Conservation (phyloP, 2,888 invertebrate genomes). For the Artemia sinica region DNA sequence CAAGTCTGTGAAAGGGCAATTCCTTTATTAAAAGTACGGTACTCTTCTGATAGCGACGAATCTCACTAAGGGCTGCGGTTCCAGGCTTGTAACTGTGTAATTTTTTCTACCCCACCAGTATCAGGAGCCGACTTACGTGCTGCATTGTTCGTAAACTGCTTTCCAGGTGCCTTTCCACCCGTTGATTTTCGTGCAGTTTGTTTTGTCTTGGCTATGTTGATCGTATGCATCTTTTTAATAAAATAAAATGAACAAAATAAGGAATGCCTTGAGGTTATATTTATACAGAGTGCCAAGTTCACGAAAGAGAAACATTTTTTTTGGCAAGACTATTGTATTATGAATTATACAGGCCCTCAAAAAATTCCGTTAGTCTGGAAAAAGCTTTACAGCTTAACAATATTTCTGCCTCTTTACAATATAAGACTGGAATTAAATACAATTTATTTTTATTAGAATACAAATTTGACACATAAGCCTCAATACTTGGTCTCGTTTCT, state of each 20-base stretch:
- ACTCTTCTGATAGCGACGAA: constrained; percentile 37
- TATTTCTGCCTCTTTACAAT: constrained; percentile 3
- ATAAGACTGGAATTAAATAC: constrained; percentile 33
- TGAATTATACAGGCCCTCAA: too few species aligned
- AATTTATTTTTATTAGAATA: too few species aligned
- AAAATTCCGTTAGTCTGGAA: too few species aligned
- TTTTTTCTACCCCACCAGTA: constrained; percentile 37
- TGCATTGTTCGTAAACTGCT: constrained; percentile 81
- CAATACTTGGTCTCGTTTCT: too few species aligned
- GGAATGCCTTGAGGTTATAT: too few species aligned
- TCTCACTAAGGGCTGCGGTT: constrained; percentile 37
- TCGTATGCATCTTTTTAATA: neutral
- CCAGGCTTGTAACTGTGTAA: constrained; percentile 37
- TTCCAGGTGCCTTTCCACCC: constrained; percentile 89
- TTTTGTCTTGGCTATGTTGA: constrained; percentile 83
- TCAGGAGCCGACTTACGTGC: constrained; percentile 55
- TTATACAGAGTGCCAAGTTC: too few species aligned
- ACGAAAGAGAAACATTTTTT: too few species aligned
- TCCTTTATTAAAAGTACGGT: constrained; percentile 37
- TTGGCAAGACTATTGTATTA: too few species aligned
- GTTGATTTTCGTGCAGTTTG: constrained; percentile 93
- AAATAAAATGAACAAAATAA: too few species aligned
- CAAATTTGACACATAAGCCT: too few species aligned
- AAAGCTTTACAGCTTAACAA: too few species aligned
- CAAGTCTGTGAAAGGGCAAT: constrained; percentile 33